Base-by-base conservation (phyloP, 2,888 invertebrate species). In the Cephus pygmeus region DNA sequence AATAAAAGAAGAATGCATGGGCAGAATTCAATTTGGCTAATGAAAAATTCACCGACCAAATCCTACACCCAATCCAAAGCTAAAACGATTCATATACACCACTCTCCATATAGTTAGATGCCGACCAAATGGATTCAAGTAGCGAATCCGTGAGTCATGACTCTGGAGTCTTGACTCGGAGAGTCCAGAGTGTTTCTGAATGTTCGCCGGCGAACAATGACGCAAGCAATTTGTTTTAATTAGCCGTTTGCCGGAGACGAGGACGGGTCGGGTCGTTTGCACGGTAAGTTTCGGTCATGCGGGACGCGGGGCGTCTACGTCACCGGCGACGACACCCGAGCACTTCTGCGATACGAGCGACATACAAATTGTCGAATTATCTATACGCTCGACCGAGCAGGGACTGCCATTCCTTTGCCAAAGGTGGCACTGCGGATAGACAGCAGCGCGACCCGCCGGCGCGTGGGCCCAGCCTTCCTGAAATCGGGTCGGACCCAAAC, bases 281-380 rank as follows among this genome's bases (percentile, higher is more conserved):
- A 73, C 79, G 76, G 75, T 79, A 77, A 79, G 75, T 75, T 23
- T 56, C 23, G 56, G 23, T 23, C 23, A 23, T 23, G 36, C 74
- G 69, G 69, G 76, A 76, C 76, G 56, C 69, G 40, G 79, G 68
- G 36, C 77, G 76, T 79, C 73, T 1, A 15, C 78, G 73, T 73
- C 78, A 77, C 23, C 69, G 77, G 75, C 77, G 74, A 77, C 79
- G 68, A 79, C 78, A 33, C 34, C 34, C 31, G 30, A 31, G 74
- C 71, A 31, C 30, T 71, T 34, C 73, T 11, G 69, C 75, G 69
- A 36, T 82, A 83, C 83, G 84, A 79, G 77, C 80, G 80, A 83
- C 83, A 84, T 84, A 84, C 84, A 83, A 84, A 84, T 84, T 83
- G 84, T 79, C 80, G 81, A 82, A 84, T 84, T 84, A 84, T 79